A percentile compares a stretch with the other conserved stretches of the same genome.
phyloP scores from a whole-genome alignment of 2,888 invertebrate species.

The Tortricodes alternella region DNA sequence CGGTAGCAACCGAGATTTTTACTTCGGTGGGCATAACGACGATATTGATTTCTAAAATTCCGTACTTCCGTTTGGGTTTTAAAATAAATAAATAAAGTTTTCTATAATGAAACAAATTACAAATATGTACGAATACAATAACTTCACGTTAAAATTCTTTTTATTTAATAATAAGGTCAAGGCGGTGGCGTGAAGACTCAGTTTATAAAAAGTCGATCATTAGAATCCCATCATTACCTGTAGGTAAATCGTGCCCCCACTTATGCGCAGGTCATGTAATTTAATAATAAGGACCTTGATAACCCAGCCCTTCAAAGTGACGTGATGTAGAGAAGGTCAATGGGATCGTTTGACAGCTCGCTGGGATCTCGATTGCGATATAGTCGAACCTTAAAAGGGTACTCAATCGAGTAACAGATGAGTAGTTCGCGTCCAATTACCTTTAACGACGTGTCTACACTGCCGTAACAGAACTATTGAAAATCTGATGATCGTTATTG shows the following conservation, averaged over 20 bases:
- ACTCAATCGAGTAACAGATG: slow-evolving; percentile 41
- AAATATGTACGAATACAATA: too few species aligned
- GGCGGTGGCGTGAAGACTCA: too few species aligned
- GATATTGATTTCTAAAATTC: too few species aligned
- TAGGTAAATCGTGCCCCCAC: slow-evolving; percentile 8
- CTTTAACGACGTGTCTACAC: slow-evolving; percentile 42
- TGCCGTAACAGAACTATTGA: slow-evolving; percentile 16
- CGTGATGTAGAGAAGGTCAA: slow-evolving; percentile 39
- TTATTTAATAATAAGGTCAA: too few species aligned
- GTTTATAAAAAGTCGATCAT: background rate
- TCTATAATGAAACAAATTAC: too few species aligned
- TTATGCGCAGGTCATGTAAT: slow-evolving; percentile 13
- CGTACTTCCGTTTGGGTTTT: too few species aligned
- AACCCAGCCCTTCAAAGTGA: slow-evolving; percentile 19
- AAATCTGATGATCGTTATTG: slow-evolving; percentile 1
- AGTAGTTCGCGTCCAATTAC: slow-evolving; percentile 48
- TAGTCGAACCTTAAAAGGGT: slow-evolving; percentile 35
- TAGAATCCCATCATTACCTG: background rate
- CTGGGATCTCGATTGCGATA: slow-evolving; percentile 37
- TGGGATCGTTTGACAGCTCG: slow-evolving; percentile 37
- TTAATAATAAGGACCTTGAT: slow-evolving; percentile 21
- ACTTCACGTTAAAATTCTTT: too few species aligned
- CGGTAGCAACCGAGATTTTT: background rate
- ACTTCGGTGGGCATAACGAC: too few species aligned
- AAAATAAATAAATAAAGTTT: too few species aligned